A percentile compares a stretch with the other conserved stretches of the same genome.
These are phyloP conservation scores for Rugalucina vietnamica DNA, from an alignment of 2,888 invertebrate genomes.

Conservation along the genomic window DNA sequence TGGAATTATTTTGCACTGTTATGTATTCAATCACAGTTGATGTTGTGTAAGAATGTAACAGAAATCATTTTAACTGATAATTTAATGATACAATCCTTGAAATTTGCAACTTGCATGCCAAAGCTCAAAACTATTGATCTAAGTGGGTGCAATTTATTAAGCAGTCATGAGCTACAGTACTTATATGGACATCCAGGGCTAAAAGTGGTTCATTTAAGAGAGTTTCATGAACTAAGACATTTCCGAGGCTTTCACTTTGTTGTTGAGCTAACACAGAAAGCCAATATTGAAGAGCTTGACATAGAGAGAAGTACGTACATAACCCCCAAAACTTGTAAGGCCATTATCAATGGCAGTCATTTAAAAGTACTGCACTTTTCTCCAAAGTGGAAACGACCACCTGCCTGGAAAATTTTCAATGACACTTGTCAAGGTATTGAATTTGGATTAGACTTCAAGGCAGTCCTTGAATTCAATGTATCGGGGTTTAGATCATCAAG, in stretches of 20 bases:
- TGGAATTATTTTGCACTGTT: background rate
- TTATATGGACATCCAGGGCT: background rate
- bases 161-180: background rate
- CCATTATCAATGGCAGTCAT: background rate
- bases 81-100: background rate
- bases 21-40: background rate
- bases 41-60: background rate
- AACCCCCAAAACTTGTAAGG: background rate
- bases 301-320: background rate
- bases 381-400: constrained; percentile 5
- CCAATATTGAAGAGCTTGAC: background rate
- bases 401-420: background rate
- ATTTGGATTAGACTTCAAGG: background rate
- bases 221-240: background rate
- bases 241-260: background rate
- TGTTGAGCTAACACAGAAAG: background rate
- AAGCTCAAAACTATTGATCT: background rate
- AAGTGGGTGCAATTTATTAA: constrained; percentile 3
- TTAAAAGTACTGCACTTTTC: background rate
- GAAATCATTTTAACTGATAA: background rate
- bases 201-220: background rate
- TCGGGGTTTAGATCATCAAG: no score
- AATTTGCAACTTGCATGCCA: background rate
- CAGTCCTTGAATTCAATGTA: no score
- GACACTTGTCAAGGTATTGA: background rate